Percentiles rank a stretch among this genome's conserved stretches.
These are phyloP conservation scores for Nymphicus hollandicus DNA, from an alignment of 2,113 vertebrate species.

Conservation along the genomic window DNA sequence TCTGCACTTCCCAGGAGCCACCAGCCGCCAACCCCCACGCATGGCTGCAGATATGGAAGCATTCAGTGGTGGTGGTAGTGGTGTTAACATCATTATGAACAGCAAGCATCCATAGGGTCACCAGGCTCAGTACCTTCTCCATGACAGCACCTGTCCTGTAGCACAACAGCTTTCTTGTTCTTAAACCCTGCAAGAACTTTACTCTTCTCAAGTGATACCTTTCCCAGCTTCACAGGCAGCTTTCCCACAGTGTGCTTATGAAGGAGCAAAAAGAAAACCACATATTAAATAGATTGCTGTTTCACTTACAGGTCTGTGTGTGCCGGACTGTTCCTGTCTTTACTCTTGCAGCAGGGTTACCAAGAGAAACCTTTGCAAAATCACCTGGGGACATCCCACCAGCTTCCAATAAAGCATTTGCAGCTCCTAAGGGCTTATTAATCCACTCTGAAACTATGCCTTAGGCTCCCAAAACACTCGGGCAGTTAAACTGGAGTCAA, in stretches of 20 bases:
- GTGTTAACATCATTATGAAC: not conserved
- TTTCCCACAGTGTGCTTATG: not conserved
- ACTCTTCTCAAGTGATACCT: not conserved
- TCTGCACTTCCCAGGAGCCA: not conserved
- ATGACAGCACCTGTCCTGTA: rapidly evolving
- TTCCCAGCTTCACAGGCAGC: not conserved
- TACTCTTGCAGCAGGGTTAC: not conserved
- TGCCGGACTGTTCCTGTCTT: not conserved
- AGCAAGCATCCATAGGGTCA: rapidly evolving
- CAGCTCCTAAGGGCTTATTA: not conserved
- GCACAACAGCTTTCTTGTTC: not conserved
- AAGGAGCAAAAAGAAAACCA: not conserved
- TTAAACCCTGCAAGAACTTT: not conserved
- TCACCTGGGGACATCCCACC: not conserved
- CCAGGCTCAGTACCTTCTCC: not conserved
- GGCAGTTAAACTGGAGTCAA: not conserved
- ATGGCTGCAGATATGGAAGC: not conserved
- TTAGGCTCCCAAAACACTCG: not conserved
- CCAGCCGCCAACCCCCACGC: rapidly evolving
- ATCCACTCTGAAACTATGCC: not conserved
- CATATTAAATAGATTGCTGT: not conserved
- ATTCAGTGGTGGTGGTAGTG: not conserved
- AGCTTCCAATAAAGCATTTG: not conserved
- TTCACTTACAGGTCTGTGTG: not conserved
- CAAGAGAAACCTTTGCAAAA: not conserved